Conservation (phyloP, 2,797 vertebrate species). For the Carduelis carduelis region DNA sequence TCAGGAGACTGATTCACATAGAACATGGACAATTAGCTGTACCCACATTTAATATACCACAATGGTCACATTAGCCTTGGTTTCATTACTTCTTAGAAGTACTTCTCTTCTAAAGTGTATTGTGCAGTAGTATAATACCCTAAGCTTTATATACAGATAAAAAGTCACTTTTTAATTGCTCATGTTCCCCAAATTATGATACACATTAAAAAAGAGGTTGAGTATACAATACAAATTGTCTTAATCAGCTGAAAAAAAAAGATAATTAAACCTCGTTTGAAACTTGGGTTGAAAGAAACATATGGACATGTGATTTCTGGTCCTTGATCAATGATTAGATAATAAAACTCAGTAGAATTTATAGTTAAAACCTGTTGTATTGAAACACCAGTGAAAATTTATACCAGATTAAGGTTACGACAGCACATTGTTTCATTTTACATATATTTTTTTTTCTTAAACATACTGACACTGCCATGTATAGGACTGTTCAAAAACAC, state of each 20-base stretch:
- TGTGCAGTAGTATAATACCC: conserved; percentile 16
- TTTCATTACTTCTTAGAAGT: conserved; percentile 65
- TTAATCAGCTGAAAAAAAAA: background rate
- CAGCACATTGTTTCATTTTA: background rate
- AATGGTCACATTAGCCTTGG: conserved; percentile 52
- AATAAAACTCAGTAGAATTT: background rate
- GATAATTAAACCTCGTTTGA: background rate
- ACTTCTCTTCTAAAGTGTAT: conserved; percentile 36
- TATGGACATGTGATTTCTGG: background rate
- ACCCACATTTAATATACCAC: conserved; percentile 50
- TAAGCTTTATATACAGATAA: conserved; percentile 17
- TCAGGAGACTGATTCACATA: conserved; percentile 68
- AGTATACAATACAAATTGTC: background rate
- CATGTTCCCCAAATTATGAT: conserved; percentile 2
- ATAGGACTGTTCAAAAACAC: background rate
- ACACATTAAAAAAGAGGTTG: background rate
- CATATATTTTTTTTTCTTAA: background rate
- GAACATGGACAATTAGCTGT: conserved; percentile 70
- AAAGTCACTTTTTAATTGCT: conserved; percentile 3
- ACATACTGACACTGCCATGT: background rate
- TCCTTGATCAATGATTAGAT: background rate
- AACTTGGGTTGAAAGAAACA: background rate
- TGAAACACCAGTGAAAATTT: background rate
- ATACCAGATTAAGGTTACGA: background rate
- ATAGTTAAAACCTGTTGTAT: background rate